Base-by-base conservation (phyloP, 2,113 vertebrate species). In the Gavialis gangeticus region DNA sequence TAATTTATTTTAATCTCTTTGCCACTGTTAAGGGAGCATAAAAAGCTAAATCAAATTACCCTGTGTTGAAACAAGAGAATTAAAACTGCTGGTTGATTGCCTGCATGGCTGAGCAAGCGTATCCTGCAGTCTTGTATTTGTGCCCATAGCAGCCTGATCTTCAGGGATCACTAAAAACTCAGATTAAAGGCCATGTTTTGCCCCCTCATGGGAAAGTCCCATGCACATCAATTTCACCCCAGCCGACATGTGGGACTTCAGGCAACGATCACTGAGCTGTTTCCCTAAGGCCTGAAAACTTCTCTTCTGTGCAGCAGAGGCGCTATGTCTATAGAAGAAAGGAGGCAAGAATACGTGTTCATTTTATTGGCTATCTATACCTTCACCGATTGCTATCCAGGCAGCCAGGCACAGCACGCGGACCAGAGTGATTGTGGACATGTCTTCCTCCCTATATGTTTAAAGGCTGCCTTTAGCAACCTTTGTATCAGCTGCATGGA, bases 51-150 rank as follows among this genome's bases (percentile, higher is more conserved):
- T 91, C 57, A 95, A 88, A 97, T 96, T 95, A 93, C 89, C 90
- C 89, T 94, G 60, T 84, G 25, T 63, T 91, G 95, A 96, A 95
- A 91, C 64, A 93, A 95, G 69, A 97, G 67, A 95, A 94, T 95
- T 94, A 69, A 88, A 97, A 89, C 73, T 37, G 24, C 66, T 96
- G 62, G 82, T 76, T 90, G 87, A 79, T 57, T 13, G 3, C 27
- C 92, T 95, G 87, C 79, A 81, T 94, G 88, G 95, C 92, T 96
- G 95, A 97, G 92, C 75, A 92, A 94, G 58, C 82, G 57, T 83
- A 79, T 92, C 86, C 91, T 95, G 81, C 88, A 96, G 73, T 94
- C 90, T 66, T 57, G 80, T 95, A 76, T 84, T 97, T 94, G 62
- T 37, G 87, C 67, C 30, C 19, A 75, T 80, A 79, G 75, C 25